These are phyloP conservation scores for Hycleus cichorii DNA, from an alignment of 1,140 invertebrate species.

Conservation along the genomic window DNA sequence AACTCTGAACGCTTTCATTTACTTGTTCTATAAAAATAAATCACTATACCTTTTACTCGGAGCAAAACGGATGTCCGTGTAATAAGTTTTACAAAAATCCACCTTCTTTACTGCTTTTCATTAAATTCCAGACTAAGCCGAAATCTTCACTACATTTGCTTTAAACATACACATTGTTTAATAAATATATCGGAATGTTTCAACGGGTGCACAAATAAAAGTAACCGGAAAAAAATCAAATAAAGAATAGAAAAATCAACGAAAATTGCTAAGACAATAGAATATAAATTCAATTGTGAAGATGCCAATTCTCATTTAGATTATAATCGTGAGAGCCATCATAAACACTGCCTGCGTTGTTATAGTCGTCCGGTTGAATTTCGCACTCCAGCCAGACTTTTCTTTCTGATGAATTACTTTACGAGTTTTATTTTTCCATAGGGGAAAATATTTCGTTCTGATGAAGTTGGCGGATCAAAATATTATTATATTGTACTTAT, in stretches of 20 bases:
- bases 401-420: slow-evolving; percentile 27
- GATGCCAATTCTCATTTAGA: slow-evolving; percentile 7
- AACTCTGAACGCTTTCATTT: slow-evolving; percentile 18
- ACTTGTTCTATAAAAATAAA: slow-evolving; percentile 19
- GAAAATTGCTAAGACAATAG: too few species aligned
- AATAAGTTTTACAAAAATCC: slow-evolving; percentile 18
- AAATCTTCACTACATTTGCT: slow-evolving; percentile 5
- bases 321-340: slow-evolving; percentile 9
- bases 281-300: too few species aligned
- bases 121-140: slow-evolving; percentile 10
- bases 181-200: too few species aligned
- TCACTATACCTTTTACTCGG: slow-evolving; percentile 16
- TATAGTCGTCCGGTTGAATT: slow-evolving; percentile 8
- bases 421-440: slow-evolving; percentile 26
- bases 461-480: slow-evolving; percentile 27
- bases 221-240: too few species aligned
- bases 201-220: too few species aligned
- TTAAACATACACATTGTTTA: neutral
- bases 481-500: slow-evolving; percentile 24
- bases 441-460: slow-evolving; percentile 25
- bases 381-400: slow-evolving; percentile 8
- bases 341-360: slow-evolving; percentile 1
- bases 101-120: slow-evolving; percentile 12
- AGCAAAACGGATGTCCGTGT: slow-evolving; percentile 14
- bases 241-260: too few species aligned